phyloP scores from a whole-genome alignment of 2,888 invertebrate genomes.

The Cantharis rufa region DNA sequence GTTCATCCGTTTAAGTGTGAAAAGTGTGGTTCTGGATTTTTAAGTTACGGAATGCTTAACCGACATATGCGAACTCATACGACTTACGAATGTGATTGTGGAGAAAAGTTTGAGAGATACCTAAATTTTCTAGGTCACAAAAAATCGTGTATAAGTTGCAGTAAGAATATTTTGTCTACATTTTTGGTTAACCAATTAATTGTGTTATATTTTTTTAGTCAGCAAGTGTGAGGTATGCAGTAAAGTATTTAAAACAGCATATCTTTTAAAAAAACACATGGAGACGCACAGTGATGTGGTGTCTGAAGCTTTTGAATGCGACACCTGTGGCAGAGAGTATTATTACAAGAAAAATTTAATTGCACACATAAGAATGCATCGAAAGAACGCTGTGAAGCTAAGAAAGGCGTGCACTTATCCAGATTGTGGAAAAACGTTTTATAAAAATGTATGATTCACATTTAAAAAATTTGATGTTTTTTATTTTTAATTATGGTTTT shows the following conservation, averaged over 20 bases:
- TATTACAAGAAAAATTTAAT: constrained; percentile 42
- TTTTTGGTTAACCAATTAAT: not conserved
- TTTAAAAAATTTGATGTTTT: not conserved
- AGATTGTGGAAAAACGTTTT: constrained; percentile 31
- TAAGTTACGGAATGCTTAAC: constrained; percentile 34
- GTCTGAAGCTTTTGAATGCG: constrained; percentile 36
- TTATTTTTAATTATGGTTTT: constrained; percentile 19
- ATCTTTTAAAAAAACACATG: constrained; percentile 37
- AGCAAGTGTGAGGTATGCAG: constrained; percentile 40
- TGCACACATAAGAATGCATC: constrained; percentile 39
- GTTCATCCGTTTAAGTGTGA: constrained; percentile 36
- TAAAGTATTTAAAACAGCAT: constrained; percentile 36
- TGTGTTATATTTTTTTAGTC: constrained; percentile 31
- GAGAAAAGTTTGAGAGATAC: constrained; percentile 43
- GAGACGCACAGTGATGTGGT: constrained; percentile 34
- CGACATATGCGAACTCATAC: constrained; percentile 45
- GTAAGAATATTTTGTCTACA: constrained; percentile 18
- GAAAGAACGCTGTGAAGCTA: constrained; percentile 36
- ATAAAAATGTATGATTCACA: constrained; percentile 28
- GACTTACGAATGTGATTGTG: constrained; percentile 45
- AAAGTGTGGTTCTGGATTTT: constrained; percentile 39
- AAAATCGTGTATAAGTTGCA: constrained; percentile 33
- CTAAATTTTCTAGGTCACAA: constrained; percentile 40
- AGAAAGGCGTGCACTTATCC: constrained; percentile 33
- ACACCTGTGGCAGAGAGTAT: constrained; percentile 41